These are phyloP conservation scores for Aplysina aerophoba DNA, from an alignment of 37 sponge, comb jelly and placozoan genomes.

Conservation along the genomic window DNA sequence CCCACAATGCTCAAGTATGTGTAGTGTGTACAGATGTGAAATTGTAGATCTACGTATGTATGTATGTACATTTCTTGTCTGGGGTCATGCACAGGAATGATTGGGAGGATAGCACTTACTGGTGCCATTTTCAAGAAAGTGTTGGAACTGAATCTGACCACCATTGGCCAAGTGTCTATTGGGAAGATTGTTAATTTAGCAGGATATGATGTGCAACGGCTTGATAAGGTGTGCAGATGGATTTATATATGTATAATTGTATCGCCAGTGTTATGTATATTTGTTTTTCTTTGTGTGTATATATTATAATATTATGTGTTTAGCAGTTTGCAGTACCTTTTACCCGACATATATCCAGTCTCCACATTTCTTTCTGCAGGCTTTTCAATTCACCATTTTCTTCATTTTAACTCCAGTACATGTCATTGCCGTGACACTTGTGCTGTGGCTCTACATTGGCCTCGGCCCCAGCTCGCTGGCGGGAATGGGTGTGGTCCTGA, in stretches of 20 bases:
- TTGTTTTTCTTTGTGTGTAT: not conserved
- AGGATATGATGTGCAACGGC: conserved; percentile 78
- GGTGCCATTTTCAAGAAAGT: conserved; percentile 43
- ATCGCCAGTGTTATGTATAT: not conserved
- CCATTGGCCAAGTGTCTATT: conserved; percentile 50
- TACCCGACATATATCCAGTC: not conserved
- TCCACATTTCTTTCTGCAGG: conserved; percentile 34
- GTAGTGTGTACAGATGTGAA: not conserved
- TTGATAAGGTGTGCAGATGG: conserved; percentile 55
- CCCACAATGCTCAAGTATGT: not conserved
- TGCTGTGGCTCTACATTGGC: conserved; percentile 67
- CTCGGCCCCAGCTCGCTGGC: conserved; percentile 39
- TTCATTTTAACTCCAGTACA: conserved; percentile 59
- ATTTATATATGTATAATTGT: not conserved
- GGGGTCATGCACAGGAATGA: conserved; percentile 16
- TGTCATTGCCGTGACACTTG: conserved; percentile 42
- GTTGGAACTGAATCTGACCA: conserved; percentile 52
- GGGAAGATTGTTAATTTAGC: conserved; percentile 80
- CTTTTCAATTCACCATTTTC: conserved; percentile 56
- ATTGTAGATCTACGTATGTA: not conserved
- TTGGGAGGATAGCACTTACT: conserved; percentile 2
- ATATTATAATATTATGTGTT: not conserved
- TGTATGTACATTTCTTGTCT: too few species aligned
- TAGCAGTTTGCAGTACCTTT: not conserved
- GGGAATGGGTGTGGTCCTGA: conserved; percentile 22